Evolutionary conservation across 1,140 invertebrate genomes (phyloP).

Genomic region (Oncopeltus fasciatus): DNA sequence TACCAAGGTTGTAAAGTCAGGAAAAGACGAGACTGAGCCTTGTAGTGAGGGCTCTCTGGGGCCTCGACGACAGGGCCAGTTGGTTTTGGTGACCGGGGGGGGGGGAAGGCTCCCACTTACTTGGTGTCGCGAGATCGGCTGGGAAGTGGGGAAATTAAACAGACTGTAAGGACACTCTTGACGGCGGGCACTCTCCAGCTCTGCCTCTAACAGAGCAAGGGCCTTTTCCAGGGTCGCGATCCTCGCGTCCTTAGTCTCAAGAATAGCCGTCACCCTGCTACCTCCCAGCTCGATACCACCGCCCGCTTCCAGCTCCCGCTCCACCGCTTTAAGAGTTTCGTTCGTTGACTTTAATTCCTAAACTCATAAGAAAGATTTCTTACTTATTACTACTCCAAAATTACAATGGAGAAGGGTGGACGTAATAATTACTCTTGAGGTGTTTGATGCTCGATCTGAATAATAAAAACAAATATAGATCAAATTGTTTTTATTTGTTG

Average conservation of each 20-base stretch:
- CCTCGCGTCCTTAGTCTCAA: conserved; percentile 70
- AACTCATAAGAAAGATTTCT: conserved; percentile 25
- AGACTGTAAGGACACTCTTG: conserved; percentile 28
- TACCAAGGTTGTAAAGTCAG: too few relatives aligned
- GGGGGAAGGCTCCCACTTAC: conserved; percentile 39
- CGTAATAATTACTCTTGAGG: too few relatives aligned
- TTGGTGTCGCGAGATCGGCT: conserved; percentile 48
- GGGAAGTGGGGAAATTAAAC: conserved; percentile 16
- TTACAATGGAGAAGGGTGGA: too few relatives aligned
- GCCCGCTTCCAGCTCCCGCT: conserved; percentile 58
- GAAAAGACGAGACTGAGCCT: too few relatives aligned
- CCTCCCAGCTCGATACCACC: conserved; percentile 41
- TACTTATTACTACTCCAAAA: too few relatives aligned
- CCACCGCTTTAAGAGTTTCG: conserved; percentile 61
- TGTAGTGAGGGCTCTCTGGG: too few relatives aligned
- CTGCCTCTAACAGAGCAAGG: conserved; percentile 53
- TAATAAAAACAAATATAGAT: too few relatives aligned
- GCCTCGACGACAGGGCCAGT: conserved; percentile 1
- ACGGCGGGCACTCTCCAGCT: conserved; percentile 45
- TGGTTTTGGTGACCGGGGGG: neutral
- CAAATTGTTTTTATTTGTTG: too few relatives aligned
- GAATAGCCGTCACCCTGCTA: conserved; percentile 54
- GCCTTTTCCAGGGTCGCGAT: conserved; percentile 73
- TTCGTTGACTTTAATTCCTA: conserved; percentile 68
- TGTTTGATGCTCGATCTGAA: too few relatives aligned